These are phyloP conservation scores for Calidris pygmaea DNA, from an alignment of 2,113 vertebrate genomes.

Conservation along the genomic window DNA sequence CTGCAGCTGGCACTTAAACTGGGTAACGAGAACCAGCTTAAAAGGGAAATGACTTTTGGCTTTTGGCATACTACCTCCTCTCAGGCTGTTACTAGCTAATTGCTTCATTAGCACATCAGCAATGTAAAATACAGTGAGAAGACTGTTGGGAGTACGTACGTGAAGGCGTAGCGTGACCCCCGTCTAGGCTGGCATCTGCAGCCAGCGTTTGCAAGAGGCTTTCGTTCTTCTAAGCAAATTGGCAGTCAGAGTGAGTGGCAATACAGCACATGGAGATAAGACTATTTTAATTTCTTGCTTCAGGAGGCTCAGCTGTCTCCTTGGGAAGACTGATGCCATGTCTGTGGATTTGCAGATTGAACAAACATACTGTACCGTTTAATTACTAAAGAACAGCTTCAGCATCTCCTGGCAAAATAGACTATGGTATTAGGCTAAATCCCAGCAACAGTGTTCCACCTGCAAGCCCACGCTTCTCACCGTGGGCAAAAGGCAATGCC, in stretches of 20 bases:
- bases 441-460: neutral
- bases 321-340: conserved; percentile 40
- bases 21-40: neutral
- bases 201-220: neutral
- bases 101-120: conserved; percentile 36
- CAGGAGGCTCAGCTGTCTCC: conserved; percentile 52
- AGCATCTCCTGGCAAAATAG: neutral
- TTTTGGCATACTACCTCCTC: neutral
- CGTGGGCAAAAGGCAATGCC: neutral
- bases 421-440: neutral
- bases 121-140: neutral
- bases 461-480: neutral
- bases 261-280: conserved; percentile 42
- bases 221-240: conserved; percentile 5
- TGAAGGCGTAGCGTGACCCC: neutral
- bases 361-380: conserved; percentile 20
- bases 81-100: conserved; percentile 7
- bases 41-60: conserved; percentile 25
- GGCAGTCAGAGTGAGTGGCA: neutral
- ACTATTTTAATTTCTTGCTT: conserved; percentile 64
- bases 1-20: neutral
- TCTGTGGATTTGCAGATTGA: conserved; percentile 21
- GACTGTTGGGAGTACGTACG: neutral
- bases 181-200: neutral
- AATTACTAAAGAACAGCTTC: conserved; percentile 30